phyloP scores from a whole-genome alignment of 2,888 invertebrate species.

The Ormia ochracea region DNA sequence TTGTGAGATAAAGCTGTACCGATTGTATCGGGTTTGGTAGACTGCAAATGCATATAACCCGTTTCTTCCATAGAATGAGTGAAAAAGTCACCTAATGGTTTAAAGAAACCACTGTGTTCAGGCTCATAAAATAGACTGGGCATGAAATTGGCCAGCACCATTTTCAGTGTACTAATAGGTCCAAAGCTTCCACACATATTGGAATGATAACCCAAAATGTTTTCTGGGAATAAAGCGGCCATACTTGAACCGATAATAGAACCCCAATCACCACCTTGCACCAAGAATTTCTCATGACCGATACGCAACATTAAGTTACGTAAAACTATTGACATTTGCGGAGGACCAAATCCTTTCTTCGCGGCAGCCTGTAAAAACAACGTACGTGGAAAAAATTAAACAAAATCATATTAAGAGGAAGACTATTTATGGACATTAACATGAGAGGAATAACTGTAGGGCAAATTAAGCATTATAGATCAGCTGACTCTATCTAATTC shows the following conservation, averaged over 20 bases:
- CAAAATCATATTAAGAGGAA: no score
- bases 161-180: conserved; percentile 71
- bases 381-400: not conserved
- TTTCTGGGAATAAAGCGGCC: conserved; percentile 81
- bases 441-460: no score
- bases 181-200: conserved; percentile 80
- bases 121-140: conserved; percentile 80
- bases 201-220: conserved; percentile 79
- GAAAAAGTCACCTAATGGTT: conserved; percentile 73
- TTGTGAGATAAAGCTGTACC: conserved; percentile 78
- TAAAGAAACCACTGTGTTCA: conserved; percentile 77
- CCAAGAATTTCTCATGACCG: conserved; percentile 81
- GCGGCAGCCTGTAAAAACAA: conserved; percentile 67
- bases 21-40: conserved; percentile 92
- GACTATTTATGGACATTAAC: no score
- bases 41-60: conserved; percentile 86
- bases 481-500: no score
- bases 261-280: conserved; percentile 92
- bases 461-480: no score
- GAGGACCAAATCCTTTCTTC: conserved; percentile 72
- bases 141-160: conserved; percentile 78
- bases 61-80: conserved; percentile 75
- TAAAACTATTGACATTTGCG: conserved; percentile 79
- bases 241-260: conserved; percentile 80
- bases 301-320: conserved; percentile 83